Percentiles rank a stretch among this genome's conserved stretches.
Conservation (phyloP, 2,113 vertebrate species). For the Pollimyrus isidori region DNA sequence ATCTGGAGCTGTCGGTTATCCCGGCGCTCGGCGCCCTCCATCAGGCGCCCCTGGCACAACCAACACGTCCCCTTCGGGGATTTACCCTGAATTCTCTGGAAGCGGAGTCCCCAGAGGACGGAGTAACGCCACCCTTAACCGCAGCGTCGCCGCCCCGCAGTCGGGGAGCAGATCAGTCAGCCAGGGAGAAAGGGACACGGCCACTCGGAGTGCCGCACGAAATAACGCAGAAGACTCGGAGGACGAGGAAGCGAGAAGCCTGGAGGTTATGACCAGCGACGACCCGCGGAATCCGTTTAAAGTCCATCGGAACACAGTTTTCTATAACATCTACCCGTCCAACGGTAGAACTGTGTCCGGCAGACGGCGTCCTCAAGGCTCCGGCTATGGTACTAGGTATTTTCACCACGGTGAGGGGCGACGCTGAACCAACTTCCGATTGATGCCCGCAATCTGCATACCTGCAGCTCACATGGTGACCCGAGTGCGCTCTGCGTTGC, state of each 20-base stretch:
- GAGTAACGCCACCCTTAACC: not conserved
- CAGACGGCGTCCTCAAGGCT: slow-evolving; percentile 45
- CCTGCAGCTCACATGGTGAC: not conserved
- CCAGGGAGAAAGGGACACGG: not conserved
- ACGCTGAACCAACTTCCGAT: not conserved
- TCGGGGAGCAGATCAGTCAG: not conserved
- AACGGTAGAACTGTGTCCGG: slow-evolving; percentile 38
- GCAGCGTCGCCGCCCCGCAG: not conserved
- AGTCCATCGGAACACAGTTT: slow-evolving; percentile 58
- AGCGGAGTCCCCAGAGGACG: slow-evolving; percentile 20
- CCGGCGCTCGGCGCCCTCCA: slow-evolving; percentile 27
- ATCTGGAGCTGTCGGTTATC: slow-evolving; percentile 20
- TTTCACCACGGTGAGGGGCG: slow-evolving; percentile 66
- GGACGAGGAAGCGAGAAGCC: slow-evolving; percentile 16
- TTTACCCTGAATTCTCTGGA: slow-evolving; percentile 12
- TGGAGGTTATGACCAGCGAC: slow-evolving; percentile 50
- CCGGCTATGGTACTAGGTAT: slow-evolving; percentile 60
- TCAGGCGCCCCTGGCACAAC: not conserved
- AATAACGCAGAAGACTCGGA: not conserved
- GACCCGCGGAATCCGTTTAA: slow-evolving; percentile 56
- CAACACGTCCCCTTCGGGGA: slow-evolving; percentile 24
- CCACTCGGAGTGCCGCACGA: not conserved
- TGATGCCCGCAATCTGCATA: not conserved
- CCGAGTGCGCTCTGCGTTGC: slow-evolving; percentile 8
- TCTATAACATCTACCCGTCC: slow-evolving; percentile 57